These are phyloP conservation scores for Chesias legatella DNA, from an alignment of 2,888 invertebrate species.

Conservation along the genomic window DNA sequence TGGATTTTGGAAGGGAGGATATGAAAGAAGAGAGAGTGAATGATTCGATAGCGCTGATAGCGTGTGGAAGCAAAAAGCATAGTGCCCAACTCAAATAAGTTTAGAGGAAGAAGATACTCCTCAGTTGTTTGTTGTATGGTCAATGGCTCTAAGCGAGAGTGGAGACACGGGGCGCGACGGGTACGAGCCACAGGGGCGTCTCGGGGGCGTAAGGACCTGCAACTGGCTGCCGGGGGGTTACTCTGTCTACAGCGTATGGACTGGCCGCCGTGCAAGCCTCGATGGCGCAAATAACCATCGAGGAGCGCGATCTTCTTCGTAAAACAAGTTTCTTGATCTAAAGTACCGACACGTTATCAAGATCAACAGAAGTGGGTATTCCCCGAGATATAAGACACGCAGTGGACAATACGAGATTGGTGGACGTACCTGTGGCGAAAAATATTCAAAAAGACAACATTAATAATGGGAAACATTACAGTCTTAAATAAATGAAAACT, in stretches of 20 bases:
- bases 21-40: too few relatives aligned
- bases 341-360: slow-evolving; percentile 36
- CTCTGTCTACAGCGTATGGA: slow-evolving; percentile 68
- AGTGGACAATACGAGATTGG: slow-evolving; percentile 38
- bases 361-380: slow-evolving; percentile 40
- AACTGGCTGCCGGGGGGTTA: slow-evolving; percentile 80
- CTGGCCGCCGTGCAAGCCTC: slow-evolving; percentile 61
- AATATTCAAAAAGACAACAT: slow-evolving; percentile 48
- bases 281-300: slow-evolving; percentile 45
- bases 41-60: too few relatives aligned
- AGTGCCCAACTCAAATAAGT: too few relatives aligned
- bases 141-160: slow-evolving; percentile 33
- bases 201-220: slow-evolving; percentile 73
- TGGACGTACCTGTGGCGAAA: slow-evolving; percentile 66
- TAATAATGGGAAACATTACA: slow-evolving; percentile 21
- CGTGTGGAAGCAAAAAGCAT: too few relatives aligned
- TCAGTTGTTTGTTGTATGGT: slow-evolving; percentile 24
- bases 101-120: too few relatives aligned
- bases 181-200: slow-evolving; percentile 56
- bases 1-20: too few relatives aligned
- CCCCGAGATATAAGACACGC: slow-evolving; percentile 33
- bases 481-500: slow-evolving; percentile 10
- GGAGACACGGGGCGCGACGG: slow-evolving; percentile 44
- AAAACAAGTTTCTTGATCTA: slow-evolving; percentile 33
- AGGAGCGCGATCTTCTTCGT: slow-evolving; percentile 46